These are phyloP conservation scores for Aplysina aerophoba DNA, from an alignment of 37 sponge, comb jelly and placozoan genomes.

Conservation along the genomic window DNA sequence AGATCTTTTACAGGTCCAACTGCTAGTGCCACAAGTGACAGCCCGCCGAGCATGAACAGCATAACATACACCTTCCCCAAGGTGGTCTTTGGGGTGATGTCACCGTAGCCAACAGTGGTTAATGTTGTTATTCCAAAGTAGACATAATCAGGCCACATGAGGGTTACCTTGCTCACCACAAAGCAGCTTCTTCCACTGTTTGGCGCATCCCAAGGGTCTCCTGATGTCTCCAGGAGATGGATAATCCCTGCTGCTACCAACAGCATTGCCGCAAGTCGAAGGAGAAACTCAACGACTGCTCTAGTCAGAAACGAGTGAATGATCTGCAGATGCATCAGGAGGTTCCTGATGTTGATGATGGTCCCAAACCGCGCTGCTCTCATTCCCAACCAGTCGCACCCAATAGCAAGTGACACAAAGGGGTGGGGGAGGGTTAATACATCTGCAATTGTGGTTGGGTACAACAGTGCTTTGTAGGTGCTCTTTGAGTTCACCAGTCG, in stretches of 20 bases:
- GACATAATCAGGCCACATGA: slow-evolving; percentile 5
- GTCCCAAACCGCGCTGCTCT: slow-evolving; percentile 61
- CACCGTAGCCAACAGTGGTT: slow-evolving; percentile 92
- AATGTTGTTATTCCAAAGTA: slow-evolving; percentile 83
- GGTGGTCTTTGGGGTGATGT: slow-evolving; percentile 59
- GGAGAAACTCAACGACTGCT: slow-evolving; percentile 34
- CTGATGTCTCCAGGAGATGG: slow-evolving; percentile 70
- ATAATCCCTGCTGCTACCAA: slow-evolving; percentile 65
- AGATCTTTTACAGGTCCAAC: slow-evolving; percentile 50
- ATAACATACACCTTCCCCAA: slow-evolving; percentile 64
- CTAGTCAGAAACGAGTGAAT: slow-evolving; percentile 24
- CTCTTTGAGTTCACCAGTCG: slow-evolving; percentile 49
- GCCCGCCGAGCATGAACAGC: slow-evolving; percentile 74
- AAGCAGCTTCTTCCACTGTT: background rate
- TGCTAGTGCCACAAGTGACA: slow-evolving; percentile 57
- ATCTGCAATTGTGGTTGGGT: slow-evolving; percentile 62
- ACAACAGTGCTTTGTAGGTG: slow-evolving; percentile 46
- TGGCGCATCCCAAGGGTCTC: slow-evolving; percentile 76
- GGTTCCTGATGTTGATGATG: slow-evolving; percentile 38
- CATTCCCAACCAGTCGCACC: slow-evolving; percentile 74
- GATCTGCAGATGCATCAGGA: slow-evolving; percentile 44
- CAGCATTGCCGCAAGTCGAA: slow-evolving; percentile 51
- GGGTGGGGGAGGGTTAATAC: slow-evolving; percentile 70
- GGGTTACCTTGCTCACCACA: background rate
- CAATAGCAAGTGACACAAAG: slow-evolving; percentile 54